Base-by-base conservation (phyloP, 2,888 invertebrate genomes). In the Tuberolachnus salignus region DNA sequence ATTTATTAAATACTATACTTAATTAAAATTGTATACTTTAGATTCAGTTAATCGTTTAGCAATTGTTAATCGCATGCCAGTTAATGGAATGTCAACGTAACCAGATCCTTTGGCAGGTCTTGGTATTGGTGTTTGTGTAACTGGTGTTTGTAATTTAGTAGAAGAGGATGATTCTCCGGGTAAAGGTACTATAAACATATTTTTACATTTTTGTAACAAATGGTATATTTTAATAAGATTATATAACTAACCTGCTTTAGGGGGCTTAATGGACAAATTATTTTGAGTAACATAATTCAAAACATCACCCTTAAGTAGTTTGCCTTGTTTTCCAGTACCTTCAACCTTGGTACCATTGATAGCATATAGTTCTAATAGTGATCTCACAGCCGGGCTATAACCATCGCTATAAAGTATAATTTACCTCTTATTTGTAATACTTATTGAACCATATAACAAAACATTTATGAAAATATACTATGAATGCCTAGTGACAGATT, bases 1-100 rank as follows among this genome's bases (percentile, higher is more conserved):
- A 19, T 34, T 34, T 34, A 46, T 78, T 21, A 23, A 57, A 70
- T 8, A 14, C 42, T 61, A 59, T 13, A 69, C 13, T 53, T 0
- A 71, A 53, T 19, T 80, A 59, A 34, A 34, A n/a, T 34, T 59
- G 11, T 80, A 74, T 84, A 87, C 88, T 86, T 91, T 91, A 0
- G 91, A 90, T 84, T 89, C 87, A 16, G 89, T 87, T 10, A 91
- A 86, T 82, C 91, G 85, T 83, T 89, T 90, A 3, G 91, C 91
- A 82, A 91, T 91, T 9, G 88, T 88, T 81, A 86, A 87, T 82
- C 91, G 86, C 87, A 91, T 90, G 82, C 86, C 88, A 3, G 89
- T 87, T 63, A 90, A 85, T 80, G 89, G 88, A 61, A 89, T 84
- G 84, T 91, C 91, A 61, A 86, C 84, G 83, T 85, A 89, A 1